These are phyloP conservation scores for Ia io DNA, from an alignment of 2,113 vertebrate species.

Conservation along the genomic window DNA sequence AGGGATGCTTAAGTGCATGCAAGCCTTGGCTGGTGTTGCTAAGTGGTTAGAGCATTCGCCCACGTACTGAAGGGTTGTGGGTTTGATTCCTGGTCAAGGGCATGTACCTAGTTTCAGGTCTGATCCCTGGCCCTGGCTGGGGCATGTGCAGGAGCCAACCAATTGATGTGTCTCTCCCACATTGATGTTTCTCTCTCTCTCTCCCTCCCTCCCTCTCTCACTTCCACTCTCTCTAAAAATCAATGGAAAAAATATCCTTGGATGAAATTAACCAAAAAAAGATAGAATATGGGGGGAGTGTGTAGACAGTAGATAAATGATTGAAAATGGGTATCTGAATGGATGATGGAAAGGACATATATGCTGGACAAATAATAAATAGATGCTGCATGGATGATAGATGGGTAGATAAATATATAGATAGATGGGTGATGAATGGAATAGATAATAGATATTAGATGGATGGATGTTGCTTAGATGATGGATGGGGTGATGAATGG, in stretches of 20 bases:
- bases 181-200: too few relatives aligned
- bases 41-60: too few relatives aligned
- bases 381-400: background rate
- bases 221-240: too few relatives aligned
- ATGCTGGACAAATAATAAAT: background rate
- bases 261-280: background rate
- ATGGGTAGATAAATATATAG: background rate
- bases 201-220: too few relatives aligned
- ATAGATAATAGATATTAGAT: background rate
- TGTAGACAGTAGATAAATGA: background rate
- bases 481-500: background rate
- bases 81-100: too few relatives aligned
- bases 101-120: too few relatives aligned
- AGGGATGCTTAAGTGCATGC: background rate
- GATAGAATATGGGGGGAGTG: background rate
- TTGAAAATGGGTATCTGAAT: background rate
- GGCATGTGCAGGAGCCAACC: too few relatives aligned
- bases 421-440: background rate
- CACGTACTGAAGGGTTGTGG: too few relatives aligned
- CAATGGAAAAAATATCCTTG: too few relatives aligned
- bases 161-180: too few relatives aligned
- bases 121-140: too few relatives aligned
- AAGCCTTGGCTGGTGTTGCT: background rate
- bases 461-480: background rate
- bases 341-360: background rate